A percentile compares a stretch with the other conserved stretches of the same genome.
phyloP scores from a whole-genome alignment of 2,113 vertebrate genomes.

The Pantherophis guttatus region DNA sequence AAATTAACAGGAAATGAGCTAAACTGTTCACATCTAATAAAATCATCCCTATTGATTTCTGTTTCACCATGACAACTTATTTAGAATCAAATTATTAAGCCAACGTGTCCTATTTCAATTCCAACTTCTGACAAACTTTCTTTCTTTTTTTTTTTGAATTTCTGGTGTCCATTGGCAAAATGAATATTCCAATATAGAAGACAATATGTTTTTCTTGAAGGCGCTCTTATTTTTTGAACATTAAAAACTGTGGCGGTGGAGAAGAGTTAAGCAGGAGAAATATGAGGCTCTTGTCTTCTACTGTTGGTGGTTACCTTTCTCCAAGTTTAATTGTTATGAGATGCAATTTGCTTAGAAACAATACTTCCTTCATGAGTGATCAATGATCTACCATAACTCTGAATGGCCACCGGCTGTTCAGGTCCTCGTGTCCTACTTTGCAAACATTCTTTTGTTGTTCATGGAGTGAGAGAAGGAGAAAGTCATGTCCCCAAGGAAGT shows the following conservation, averaged over 20 bases:
- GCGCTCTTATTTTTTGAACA: neutral
- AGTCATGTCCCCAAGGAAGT: neutral
- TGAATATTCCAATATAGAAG: neutral
- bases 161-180: neutral
- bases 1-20: neutral
- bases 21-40: neutral
- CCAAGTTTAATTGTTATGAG: neutral
- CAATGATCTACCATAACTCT: neutral
- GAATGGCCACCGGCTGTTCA: neutral
- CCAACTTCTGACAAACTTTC: neutral
- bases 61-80: neutral
- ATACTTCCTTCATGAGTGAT: neutral
- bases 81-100: neutral
- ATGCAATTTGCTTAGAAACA: neutral
- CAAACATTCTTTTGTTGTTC: neutral
- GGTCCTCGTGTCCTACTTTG: neutral
- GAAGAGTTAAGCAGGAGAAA: neutral
- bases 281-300: neutral
- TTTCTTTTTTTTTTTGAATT: neutral
- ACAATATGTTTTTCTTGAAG: neutral
- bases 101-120: neutral
- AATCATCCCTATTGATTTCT: neutral
- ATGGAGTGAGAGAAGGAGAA: neutral
- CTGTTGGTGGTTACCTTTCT: neutral
- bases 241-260: neutral